A percentile compares a stretch with the other conserved stretches of the same genome.
phyloP scores from a whole-genome alignment of 2,797 vertebrate genomes.

The Spatula clypeata region DNA sequence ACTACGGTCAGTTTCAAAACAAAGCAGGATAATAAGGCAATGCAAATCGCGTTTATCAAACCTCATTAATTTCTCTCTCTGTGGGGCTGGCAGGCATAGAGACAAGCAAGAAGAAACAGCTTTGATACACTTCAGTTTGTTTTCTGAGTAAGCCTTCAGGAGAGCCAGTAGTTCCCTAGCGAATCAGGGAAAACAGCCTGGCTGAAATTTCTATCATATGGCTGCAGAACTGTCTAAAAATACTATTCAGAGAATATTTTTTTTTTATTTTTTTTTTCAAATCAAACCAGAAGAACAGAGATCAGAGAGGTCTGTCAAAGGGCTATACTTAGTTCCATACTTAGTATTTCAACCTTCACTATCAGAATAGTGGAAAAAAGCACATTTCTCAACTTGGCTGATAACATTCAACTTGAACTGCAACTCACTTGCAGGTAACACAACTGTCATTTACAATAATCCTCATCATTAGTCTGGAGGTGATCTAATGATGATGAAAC shows the following conservation, averaged over 20 bases:
- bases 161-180: not conserved
- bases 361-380: not conserved
- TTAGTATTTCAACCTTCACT: not conserved
- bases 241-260: not conserved
- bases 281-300: not conserved
- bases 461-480: not conserved
- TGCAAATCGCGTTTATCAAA: not conserved
- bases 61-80: not conserved
- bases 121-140: not conserved
- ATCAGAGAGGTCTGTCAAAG: not conserved
- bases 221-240: not conserved
- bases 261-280: not conserved
- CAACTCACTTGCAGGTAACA: not conserved
- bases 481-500: not conserved
- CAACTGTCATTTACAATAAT: not conserved
- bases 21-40: not conserved
- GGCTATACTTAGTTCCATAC: not conserved
- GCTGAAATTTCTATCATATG: not conserved
- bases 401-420: not conserved
- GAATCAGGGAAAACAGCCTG: not conserved
- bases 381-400: not conserved
- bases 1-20: not conserved
- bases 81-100: not conserved
- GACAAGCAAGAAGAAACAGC: not conserved
- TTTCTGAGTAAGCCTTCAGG: not conserved